Evolutionary conservation across 2,888 invertebrate species (phyloP), one percentile per base, ranked within the genome.

Genomic region (Scrobipalpa atriplicella): DNA sequence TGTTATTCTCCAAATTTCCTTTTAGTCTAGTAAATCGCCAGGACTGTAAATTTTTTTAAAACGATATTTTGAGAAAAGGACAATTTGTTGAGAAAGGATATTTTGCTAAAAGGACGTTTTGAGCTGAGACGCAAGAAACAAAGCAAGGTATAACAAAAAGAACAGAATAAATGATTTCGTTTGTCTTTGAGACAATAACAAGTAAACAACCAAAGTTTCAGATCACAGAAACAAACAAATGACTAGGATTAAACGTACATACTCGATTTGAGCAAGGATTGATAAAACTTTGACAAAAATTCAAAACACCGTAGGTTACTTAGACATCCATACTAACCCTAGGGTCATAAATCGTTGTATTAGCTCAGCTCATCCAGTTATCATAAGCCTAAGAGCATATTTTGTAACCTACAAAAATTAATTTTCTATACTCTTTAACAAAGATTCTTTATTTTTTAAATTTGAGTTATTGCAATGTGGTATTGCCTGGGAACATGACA

Each of bases 311-410:
- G 47, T 38, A 56, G 29, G 43, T 41, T 29, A 58, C 47, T 16
- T 39, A 66, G 19, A 60, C 64, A 61, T 67, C 41, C 63, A 67
- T 52, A 61, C 69, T 66, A 69, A 64, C 67, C 54, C 65, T 58
- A 82, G 79, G 78, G 79, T 79, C 71, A 78, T 77, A 76, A 81
- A 82, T 90, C 89, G 91, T 90, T 90, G 90, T 90, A 87, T 88
- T 71, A 75, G 80, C 81, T 86, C 79, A 87, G 85, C 86, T 89
- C 85, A 82, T 84, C 78, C 80, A 83, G 78, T 86, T 82, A 77
- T 75, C 78, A 76, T 75, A 74, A 73, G 74, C 69, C 72, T 75
- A 73, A 73, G 69, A 74, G 60, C 29, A 64, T 54, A 64, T 64
- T 41, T 19, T 54, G 41, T 64, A 64, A 41, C 70, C 74, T 71